These are phyloP conservation scores for Sthenelais limicola DNA, from an alignment of 2,888 invertebrate genomes.

Conservation along the genomic window DNA sequence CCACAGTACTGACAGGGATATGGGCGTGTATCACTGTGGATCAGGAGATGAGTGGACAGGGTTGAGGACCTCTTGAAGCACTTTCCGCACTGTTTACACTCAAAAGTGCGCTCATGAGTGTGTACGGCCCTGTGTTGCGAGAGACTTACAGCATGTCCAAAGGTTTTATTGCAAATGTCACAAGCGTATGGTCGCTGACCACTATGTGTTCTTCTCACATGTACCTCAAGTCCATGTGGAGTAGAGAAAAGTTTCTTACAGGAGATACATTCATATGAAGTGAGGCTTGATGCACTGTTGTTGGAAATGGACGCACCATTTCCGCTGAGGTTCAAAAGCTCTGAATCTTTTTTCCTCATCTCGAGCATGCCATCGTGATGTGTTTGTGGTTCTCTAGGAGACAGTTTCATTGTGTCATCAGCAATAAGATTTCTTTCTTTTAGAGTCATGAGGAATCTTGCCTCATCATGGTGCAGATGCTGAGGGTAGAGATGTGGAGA, in stretches of 20 bases:
- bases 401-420: no score
- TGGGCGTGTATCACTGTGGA: slow-evolving; percentile 96
- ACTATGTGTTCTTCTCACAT: slow-evolving; percentile 90
- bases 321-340: no score
- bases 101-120: slow-evolving; percentile 66
- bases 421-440: slow-evolving; percentile 21
- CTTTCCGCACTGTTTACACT: slow-evolving; percentile 96
- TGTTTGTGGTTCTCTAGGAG: no score
- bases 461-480: slow-evolving; percentile 14
- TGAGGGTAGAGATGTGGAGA: slow-evolving; percentile 3
- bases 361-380: no score
- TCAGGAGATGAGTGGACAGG: slow-evolving; percentile 94
- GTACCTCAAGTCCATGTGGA: slow-evolving; percentile 96
- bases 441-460: slow-evolving; percentile 9
- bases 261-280: slow-evolving; percentile 89
- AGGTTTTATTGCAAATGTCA: slow-evolving; percentile 97
- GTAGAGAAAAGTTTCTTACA: slow-evolving; percentile 99
- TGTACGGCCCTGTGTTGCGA: slow-evolving; percentile 90
- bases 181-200: slow-evolving; percentile 97
- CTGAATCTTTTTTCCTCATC: no score
- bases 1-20: slow-evolving; percentile 99
- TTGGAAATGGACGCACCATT: no score
- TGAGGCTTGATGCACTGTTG: background rate
- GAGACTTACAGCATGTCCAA: slow-evolving; percentile 93
- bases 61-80: slow-evolving; percentile 96